Conservation (phyloP, 2,113 vertebrate genomes). For the Opisthocomus hoazin region DNA sequence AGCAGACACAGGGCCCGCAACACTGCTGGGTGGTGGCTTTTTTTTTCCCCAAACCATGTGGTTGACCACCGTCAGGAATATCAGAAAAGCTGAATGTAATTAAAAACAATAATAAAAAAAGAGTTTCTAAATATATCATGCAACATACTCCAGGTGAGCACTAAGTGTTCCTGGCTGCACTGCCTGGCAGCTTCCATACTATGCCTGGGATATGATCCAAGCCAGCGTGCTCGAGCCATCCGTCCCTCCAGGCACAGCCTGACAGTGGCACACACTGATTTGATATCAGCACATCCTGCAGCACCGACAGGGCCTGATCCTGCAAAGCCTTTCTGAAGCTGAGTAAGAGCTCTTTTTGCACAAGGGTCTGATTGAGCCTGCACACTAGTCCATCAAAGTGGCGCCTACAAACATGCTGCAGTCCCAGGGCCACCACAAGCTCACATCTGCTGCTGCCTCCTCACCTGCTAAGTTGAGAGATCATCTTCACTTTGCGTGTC, state of each 20-base stretch:
- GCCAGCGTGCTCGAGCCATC: not conserved
- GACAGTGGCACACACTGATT: not conserved
- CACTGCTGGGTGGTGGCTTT: not conserved
- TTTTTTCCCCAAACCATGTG: not conserved
- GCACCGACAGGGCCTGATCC: not conserved
- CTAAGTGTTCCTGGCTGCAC: slow-evolving; percentile 30
- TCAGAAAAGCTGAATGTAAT: slow-evolving; percentile 11
- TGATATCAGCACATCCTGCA: not conserved
- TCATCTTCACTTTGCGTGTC: not conserved
- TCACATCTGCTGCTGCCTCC: not conserved
- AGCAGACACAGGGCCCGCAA: slow-evolving; percentile 51
- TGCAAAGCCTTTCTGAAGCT: not conserved
- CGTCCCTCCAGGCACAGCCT: not conserved
- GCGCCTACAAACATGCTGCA: too few relatives aligned
- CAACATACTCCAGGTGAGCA: slow-evolving; percentile 48
- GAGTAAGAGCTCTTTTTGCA: not conserved
- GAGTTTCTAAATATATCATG: not conserved
- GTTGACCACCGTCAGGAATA: not conserved
- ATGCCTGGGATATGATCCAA: slow-evolving; percentile 11
- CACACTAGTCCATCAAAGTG: not conserved
- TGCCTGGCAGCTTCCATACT: slow-evolving; percentile 9
- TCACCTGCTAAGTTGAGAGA: not conserved
- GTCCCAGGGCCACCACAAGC: not conserved
- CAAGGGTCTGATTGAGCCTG: not conserved
- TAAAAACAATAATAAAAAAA: not conserved